A percentile compares a stretch with the other conserved stretches of the same genome.
Conservation (phyloP, 2,797 vertebrate genomes). For the Lindbergichthys nudifrons region DNA sequence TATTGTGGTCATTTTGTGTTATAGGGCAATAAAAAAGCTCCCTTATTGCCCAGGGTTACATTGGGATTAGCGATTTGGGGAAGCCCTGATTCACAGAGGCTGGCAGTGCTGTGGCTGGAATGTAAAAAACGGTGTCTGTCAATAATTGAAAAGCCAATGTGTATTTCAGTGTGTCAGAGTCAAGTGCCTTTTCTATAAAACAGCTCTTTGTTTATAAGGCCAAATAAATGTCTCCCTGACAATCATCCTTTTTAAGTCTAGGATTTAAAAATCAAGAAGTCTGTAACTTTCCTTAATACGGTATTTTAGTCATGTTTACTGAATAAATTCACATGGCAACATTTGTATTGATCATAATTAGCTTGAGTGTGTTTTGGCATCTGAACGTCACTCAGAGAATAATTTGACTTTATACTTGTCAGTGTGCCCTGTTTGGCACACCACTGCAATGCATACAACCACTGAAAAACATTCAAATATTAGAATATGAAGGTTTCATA, state of each 20-base stretch:
- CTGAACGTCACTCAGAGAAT: not conserved
- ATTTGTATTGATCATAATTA: not conserved
- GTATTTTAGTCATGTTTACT: not conserved
- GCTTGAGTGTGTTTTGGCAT: not conserved
- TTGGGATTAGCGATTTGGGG: constrained; percentile 37
- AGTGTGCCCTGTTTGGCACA: not conserved
- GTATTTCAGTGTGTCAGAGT: constrained; percentile 11
- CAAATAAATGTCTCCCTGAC: not conserved
- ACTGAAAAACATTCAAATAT: not conserved
- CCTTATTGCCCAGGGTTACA: constrained; percentile 35
- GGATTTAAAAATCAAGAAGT: not conserved
- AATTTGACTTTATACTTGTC: not conserved
- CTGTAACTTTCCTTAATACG: not conserved
- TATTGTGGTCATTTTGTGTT: constrained; percentile 44
- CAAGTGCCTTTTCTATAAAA: not conserved
- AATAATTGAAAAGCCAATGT: not conserved
- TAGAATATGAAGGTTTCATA: not conserved
- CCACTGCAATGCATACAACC: not conserved
- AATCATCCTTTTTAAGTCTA: not conserved
- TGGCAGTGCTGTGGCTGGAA: not conserved
- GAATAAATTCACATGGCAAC: not conserved
- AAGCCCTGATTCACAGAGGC: constrained; percentile 29
- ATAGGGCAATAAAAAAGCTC: constrained; percentile 41
- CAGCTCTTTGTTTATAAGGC: not conserved
- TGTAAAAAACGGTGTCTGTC: not conserved